Evolutionary conservation across 2,888 invertebrate species (phyloP), one percentile per base, ranked within the genome.

Genomic region (Calameuta pallipes): DNA sequence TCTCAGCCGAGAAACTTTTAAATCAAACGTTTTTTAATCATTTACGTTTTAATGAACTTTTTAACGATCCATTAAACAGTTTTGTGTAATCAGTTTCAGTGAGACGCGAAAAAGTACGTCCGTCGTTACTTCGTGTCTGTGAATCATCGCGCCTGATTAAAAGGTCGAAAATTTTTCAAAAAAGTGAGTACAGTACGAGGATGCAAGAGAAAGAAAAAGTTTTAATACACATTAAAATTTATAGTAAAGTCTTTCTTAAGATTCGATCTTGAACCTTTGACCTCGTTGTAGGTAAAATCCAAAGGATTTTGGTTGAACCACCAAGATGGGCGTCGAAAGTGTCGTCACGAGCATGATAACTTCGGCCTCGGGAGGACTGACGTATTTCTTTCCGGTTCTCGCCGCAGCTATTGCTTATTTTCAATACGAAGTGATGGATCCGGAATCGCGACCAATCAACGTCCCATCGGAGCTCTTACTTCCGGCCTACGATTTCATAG

Each of bases 401-500:
- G 95, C 97, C 78, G 97, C 97, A 0, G 96, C 97, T 12, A 94
- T 97, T 83, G 96, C 97, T 11, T 97, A 97, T 91, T 97, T 96
- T 91, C 96, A 97, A 89, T 97, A 95, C 90, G 97, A 97, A 87
- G 94, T 95, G 81, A 94, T 96, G 88, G 97, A 97, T 90, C 97
- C 96, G 0, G 97, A 97, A 90, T 95, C 96, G 0, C 93, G 95
- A 77, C 95, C 96, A 0, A 95, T 95, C n/a, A 94, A 96, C 84
- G 93, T 96, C 69, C 93, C 94, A 0, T 94, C 95, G 11, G 94
- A 94, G 31, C 92, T 94, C 41, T 91, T 97, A 75, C 91, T 94
- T 35, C 93, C 94, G 0, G 93, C 95, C 69, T 97, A 97, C 87
- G 97, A 98, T 91, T 98, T 97, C 87, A 96, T 98, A 84, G 93